Conservation (phyloP, 1,140 invertebrate genomes). For the Panagrolaimus sp. region DNA sequence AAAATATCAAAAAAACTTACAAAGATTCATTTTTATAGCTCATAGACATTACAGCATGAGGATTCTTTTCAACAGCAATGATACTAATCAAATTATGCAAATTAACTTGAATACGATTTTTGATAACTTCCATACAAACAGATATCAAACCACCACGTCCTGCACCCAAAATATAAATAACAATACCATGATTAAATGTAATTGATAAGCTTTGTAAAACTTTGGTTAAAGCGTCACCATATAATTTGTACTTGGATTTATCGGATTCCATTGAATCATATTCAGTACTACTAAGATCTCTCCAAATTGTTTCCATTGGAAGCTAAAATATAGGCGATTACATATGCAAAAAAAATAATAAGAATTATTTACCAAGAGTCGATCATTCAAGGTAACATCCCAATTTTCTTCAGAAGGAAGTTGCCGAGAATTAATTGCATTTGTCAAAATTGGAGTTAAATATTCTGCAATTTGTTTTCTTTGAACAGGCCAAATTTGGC, state of each 20-base stretch:
- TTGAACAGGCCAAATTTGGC: not conserved
- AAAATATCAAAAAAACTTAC: not conserved
- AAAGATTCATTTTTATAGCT: not conserved
- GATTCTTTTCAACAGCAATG: conserved; percentile 11
- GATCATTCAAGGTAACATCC: too few species aligned
- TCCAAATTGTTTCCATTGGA: not conserved
- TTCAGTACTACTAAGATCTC: not conserved
- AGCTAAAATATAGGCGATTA: not conserved
- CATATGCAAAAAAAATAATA: too few species aligned
- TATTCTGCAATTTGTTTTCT: not conserved
- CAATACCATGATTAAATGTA: not conserved
- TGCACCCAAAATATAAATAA: conserved; percentile 2
- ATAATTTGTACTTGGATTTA: not conserved
- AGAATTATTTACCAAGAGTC: too few species aligned
- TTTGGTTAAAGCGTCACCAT: not conserved
- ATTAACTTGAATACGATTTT: not conserved
- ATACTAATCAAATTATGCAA: not conserved
- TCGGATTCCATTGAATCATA: not conserved
- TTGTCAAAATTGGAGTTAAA: too few species aligned
- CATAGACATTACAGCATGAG: not conserved
- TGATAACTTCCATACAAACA: not conserved
- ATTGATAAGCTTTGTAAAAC: not conserved
- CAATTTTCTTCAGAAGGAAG: not conserved
- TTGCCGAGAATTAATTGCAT: not conserved
- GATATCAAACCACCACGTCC: not conserved